A percentile compares a stretch with the other conserved stretches of the same genome.
Conservation (phyloP, 37 sponge, comb jelly and placozoan genomes). For the Haliclona indistincta region DNA sequence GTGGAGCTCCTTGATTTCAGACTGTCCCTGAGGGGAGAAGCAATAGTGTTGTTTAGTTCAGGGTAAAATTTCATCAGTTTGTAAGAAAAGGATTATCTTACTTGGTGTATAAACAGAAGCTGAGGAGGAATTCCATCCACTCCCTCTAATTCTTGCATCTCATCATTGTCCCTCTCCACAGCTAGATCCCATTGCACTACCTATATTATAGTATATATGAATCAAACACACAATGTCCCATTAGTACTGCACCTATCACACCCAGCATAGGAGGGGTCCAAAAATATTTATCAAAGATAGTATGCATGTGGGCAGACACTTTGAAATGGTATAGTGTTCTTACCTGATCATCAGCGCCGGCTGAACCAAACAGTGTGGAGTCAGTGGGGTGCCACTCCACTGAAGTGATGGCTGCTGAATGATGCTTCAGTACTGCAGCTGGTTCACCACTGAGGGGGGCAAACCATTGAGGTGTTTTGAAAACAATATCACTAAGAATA, state of each 20-base stretch:
- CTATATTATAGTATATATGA: constrained; percentile 23
- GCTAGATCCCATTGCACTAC: constrained; percentile 95
- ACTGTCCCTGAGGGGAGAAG: constrained; percentile 76
- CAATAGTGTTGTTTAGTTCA: background rate
- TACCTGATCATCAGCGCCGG: constrained; percentile 95
- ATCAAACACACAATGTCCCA: constrained; percentile 3
- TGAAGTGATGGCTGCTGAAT: constrained; percentile 85
- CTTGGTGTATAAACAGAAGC: constrained; percentile 95
- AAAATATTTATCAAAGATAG: background rate
- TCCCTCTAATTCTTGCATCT: constrained; percentile 11
- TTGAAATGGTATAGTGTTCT: background rate
- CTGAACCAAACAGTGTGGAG: constrained; percentile 92
- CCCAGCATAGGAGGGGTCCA: background rate
- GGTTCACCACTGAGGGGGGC: constrained; percentile 69
- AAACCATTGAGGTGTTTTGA: no score
- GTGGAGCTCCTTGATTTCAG: constrained; percentile 96
- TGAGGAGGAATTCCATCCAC: constrained; percentile 83
- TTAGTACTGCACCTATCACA: background rate
- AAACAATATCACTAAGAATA: no score
- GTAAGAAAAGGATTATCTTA: background rate
- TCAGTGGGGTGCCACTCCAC: constrained; percentile 95
- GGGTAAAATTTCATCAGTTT: background rate
- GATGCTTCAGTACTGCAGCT: constrained; percentile 91
- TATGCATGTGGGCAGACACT: background rate
- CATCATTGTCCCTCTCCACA: constrained; percentile 78